These are phyloP conservation scores for Cyclophora albipunctata DNA, from an alignment of 2,888 invertebrate genomes.

Conservation along the genomic window DNA sequence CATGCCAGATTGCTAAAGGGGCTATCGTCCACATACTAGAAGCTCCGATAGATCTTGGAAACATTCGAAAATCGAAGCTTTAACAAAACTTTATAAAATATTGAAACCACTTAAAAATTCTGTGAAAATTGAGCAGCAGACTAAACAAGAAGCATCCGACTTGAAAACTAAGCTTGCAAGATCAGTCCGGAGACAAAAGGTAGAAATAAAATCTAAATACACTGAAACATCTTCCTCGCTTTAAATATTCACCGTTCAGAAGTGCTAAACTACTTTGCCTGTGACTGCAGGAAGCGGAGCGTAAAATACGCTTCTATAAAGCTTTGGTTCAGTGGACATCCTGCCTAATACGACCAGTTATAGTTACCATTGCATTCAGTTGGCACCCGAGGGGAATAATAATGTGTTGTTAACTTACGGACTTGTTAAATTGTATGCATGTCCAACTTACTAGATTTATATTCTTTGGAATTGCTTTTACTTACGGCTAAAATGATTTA, in stretches of 20 bases:
- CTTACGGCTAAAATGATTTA: slow-evolving; percentile 31
- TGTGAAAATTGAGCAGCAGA: too few relatives aligned
- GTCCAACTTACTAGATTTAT: slow-evolving; percentile 43
- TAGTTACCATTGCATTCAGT: slow-evolving; percentile 12
- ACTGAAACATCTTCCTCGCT: too few relatives aligned
- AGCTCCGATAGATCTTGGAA: too few relatives aligned
- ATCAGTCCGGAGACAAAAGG: background rate
- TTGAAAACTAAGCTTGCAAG: too few relatives aligned
- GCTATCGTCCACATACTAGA: background rate
- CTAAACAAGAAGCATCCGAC: too few relatives aligned
- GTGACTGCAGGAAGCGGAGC: slow-evolving; percentile 11
- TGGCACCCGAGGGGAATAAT: slow-evolving; percentile 33
- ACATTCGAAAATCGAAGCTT: too few relatives aligned
- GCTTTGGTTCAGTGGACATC: slow-evolving; percentile 11
- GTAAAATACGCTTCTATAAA: slow-evolving; percentile 14
- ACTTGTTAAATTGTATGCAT: slow-evolving; percentile 44
- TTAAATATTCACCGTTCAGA: slow-evolving; percentile 9
- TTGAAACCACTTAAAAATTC: too few relatives aligned
- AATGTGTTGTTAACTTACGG: slow-evolving; percentile 39
- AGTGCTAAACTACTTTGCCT: slow-evolving; percentile 9
- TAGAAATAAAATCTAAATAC: background rate
- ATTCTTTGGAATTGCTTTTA: slow-evolving; percentile 34
- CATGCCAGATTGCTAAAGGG: slow-evolving; percentile 8
- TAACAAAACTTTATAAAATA: too few relatives aligned
- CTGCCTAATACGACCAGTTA: slow-evolving; percentile 9